phyloP scores from a whole-genome alignment of 64 coral and sea anemone species.

The Montipora capricornis region DNA sequence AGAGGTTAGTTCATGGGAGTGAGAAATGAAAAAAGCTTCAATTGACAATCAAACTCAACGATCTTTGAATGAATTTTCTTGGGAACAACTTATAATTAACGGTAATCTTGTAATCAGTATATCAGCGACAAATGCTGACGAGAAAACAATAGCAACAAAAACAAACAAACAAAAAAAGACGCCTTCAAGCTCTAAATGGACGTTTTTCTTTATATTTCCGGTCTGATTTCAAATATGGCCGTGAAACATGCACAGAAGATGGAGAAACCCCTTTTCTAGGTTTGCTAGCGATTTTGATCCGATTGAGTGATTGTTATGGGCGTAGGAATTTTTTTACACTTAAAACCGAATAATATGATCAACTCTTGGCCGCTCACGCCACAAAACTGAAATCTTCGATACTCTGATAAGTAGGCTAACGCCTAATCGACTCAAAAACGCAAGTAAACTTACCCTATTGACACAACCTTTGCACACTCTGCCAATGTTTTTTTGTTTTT shows the following conservation, averaged over 20 bases:
- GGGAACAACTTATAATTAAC: neutral
- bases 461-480: neutral
- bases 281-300: neutral
- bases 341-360: neutral
- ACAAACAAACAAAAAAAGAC: neutral
- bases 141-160: neutral
- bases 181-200: neutral
- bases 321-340: neutral
- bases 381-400: neutral
- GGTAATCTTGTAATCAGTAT: neutral
- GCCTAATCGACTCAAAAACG: neutral
- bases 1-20: neutral
- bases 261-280: neutral
- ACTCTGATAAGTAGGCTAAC: neutral
- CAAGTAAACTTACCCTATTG: neutral
- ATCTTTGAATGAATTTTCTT: neutral
- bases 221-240: neutral
- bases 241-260: neutral
- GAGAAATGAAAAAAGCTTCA: neutral
- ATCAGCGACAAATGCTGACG: neutral
- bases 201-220: conserved; percentile 6
- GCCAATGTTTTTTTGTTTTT: neutral
- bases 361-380: neutral
- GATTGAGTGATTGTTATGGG: neutral
- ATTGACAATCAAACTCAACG: conserved; percentile 3